phyloP scores from a whole-genome alignment of 2,888 invertebrate genomes.

The Ganaspis brasiliensis region DNA sequence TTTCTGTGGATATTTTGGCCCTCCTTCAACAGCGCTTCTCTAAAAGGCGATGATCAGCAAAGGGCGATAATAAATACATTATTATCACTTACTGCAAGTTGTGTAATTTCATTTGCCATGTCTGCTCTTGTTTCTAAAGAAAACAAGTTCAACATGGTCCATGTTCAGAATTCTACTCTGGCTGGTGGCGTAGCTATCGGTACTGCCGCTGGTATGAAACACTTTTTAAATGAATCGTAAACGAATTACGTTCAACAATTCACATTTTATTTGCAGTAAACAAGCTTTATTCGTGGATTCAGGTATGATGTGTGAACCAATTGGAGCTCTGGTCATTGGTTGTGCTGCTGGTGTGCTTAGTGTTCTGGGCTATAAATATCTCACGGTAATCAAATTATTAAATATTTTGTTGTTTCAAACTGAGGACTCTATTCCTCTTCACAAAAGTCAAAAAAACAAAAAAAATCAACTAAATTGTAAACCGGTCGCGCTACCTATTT shows the following conservation, averaged over 20 bases:
- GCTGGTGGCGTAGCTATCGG: constrained; percentile 97
- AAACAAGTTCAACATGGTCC: constrained; percentile 94
- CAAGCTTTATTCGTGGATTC: constrained; percentile 50
- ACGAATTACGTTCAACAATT: constrained; percentile 16
- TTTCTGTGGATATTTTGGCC: constrained; percentile 99
- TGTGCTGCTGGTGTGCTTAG: constrained; percentile 89
- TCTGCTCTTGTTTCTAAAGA: constrained; percentile 89
- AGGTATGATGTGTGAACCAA: constrained; percentile 89
- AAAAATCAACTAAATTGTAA: too few relatives aligned
- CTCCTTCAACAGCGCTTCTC: constrained; percentile 94
- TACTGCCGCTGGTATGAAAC: constrained; percentile 83
- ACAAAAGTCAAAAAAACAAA: too few relatives aligned
- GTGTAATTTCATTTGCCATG: constrained; percentile 91
- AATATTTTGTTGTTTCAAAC: not conserved
- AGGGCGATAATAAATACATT: constrained; percentile 97
- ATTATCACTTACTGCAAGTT: constrained; percentile 90
- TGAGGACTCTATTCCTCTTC: not conserved
- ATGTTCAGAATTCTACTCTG: constrained; percentile 95
- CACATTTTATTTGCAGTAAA: constrained; percentile 40
- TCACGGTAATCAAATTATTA: constrained; percentile 84
- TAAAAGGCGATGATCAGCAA: constrained; percentile 87
- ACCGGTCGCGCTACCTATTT: too few relatives aligned
- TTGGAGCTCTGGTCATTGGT: constrained; percentile 91
- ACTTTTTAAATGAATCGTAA: constrained; percentile 22
- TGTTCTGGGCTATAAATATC: constrained; percentile 89